Percentiles rank a stretch among this genome's conserved stretches.
Conservation (phyloP, 2,113 vertebrate species). For the Chamaea fasciata region DNA sequence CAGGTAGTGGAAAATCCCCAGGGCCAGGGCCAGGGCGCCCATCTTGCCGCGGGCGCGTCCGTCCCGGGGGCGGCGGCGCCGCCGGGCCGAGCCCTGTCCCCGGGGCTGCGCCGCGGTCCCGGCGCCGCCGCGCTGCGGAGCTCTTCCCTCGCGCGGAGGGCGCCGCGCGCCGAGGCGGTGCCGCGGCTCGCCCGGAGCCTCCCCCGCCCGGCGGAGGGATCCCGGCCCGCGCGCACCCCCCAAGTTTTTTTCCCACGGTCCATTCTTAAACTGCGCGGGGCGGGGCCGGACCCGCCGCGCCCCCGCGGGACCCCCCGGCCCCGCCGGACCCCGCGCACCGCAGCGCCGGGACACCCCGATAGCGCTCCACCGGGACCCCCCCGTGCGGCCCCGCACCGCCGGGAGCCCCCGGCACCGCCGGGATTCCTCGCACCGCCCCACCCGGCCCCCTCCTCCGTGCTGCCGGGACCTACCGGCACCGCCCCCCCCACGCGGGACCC, state of each 20-base stretch:
- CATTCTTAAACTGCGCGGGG: conserved; percentile 49
- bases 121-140: too few species aligned
- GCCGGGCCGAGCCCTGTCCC: too few species aligned
- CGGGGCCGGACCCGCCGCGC: not conserved
- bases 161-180: not conserved
- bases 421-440: not conserved
- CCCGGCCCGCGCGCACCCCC: conserved; percentile 65
- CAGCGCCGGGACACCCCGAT: not conserved
- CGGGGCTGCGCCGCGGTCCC: too few species aligned
- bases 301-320: not conserved
- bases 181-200: conserved; percentile 62
- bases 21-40: conserved; percentile 47
- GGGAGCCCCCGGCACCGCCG: not conserved
- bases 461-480: not conserved
- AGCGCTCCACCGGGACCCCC: not conserved
- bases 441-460: not conserved
- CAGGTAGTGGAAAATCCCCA: conserved; percentile 83
- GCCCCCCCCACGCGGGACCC: not conserved
- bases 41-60: too few species aligned
- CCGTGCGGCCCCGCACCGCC: not conserved
- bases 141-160: not conserved
- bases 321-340: not conserved
- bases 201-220: conserved; percentile 83
- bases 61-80: too few species aligned
- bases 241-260: conserved; percentile 72